Evolutionary conservation across 2,113 vertebrate species (phyloP), one percentile per base, ranked within the genome.

Genomic region (Neodon shergylaensis): DNA sequence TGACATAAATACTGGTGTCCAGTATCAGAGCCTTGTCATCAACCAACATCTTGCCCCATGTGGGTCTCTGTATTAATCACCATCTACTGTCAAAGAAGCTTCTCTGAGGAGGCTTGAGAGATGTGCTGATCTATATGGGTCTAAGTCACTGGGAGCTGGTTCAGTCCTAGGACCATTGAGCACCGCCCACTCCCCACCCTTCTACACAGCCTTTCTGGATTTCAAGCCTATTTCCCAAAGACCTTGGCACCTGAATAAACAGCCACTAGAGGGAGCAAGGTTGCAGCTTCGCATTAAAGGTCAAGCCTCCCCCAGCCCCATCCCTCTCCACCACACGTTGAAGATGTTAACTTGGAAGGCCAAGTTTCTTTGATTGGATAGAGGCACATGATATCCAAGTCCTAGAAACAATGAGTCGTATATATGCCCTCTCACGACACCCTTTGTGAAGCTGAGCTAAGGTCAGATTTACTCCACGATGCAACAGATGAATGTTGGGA

Each of bases 231-330:
- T 81, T 92, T 90, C 92, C 17, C 58, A 54, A 54, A 79, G 89
- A 61, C 84, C 74, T 36, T 36, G 70, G 28, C 96, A 8, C 85
- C 44, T n/a, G 44, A 93, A 83, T 42, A 91, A 52, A 14, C 1
- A 92, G 70, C 97, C 97, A 92, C 58, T 52, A 97, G 97, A 94
- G 96, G 93, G 96, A 42, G 97, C 93, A 91, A 93, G 28, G 90
- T 49, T 47, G 79, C 74, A 94, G 82, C 3, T 44, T 79, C 82
- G 73, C 85, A 92, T 44, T 49, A 87, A 87, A 74, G 91, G 47
- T 61, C 26, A 33, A 0, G 17, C 54, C 19, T 0, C 58, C 6
- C 0, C 58, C 19, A 7, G n/a, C 58, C 58, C 19, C 58, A 21
- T 68, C 12, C 66, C 66, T 68, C 13, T 21, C 68, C 5, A 16